Evolutionary conservation across 2,797 vertebrate genomes (phyloP).

Genomic region (Manis crassicaudata): DNA sequence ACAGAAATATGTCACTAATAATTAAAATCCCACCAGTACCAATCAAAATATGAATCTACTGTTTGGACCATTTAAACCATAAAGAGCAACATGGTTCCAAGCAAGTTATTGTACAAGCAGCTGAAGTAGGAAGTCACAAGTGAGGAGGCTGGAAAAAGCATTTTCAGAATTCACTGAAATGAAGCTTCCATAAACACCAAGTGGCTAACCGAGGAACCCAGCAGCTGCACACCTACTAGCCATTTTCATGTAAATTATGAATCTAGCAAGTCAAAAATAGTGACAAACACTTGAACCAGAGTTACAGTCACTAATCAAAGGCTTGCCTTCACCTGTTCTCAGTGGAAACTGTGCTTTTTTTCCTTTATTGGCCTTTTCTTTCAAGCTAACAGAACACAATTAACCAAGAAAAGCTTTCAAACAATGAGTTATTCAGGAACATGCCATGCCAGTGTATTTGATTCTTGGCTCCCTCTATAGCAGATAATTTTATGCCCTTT

Average conservation of each 20-base stretch:
- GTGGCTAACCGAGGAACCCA: slow-evolving; percentile 46
- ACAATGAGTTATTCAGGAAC: slow-evolving; percentile 59
- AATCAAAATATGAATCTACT: not conserved
- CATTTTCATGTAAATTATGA: slow-evolving; percentile 73
- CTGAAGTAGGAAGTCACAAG: not conserved
- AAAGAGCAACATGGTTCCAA: not conserved
- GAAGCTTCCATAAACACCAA: slow-evolving; percentile 34
- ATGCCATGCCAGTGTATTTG: slow-evolving; percentile 30
- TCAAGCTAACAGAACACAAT: slow-evolving; percentile 55
- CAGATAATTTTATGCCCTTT: slow-evolving; percentile 39
- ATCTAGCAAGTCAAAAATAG: slow-evolving; percentile 62
- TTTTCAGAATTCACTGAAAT: slow-evolving; percentile 58
- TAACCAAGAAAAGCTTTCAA: slow-evolving; percentile 65
- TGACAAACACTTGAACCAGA: slow-evolving; percentile 43
- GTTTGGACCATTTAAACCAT: not conserved
- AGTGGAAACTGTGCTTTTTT: slow-evolving; percentile 53
- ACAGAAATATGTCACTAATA: slow-evolving; percentile 19
- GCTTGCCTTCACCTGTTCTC: slow-evolving; percentile 67
- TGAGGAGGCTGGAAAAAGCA: slow-evolving; percentile 1
- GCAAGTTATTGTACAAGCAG: not conserved
- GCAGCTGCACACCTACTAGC: slow-evolving; percentile 42
- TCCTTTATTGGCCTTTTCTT: slow-evolving; percentile 59
- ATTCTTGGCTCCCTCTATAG: slow-evolving; percentile 19
- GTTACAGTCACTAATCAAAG: slow-evolving; percentile 55
- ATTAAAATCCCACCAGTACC: slow-evolving; percentile 1